phyloP scores from a whole-genome alignment of 2,113 vertebrate genomes.

The rabbit (Oryctolagus cuniculus) region DNA sequence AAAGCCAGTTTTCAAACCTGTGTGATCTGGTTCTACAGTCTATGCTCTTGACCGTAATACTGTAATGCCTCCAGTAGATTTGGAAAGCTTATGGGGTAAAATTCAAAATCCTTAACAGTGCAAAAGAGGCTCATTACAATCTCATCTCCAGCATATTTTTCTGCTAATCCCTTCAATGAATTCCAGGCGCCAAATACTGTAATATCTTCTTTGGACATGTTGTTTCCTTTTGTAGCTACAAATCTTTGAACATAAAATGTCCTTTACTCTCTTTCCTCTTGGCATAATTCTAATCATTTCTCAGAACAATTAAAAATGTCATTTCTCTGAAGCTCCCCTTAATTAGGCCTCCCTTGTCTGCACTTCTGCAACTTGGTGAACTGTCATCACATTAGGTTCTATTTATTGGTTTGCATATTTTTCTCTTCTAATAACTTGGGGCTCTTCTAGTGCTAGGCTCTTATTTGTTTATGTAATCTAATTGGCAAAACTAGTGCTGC shows the following conservation, averaged over 20 bases:
- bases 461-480: not conserved
- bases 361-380: not conserved
- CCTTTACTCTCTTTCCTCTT: slow-evolving; percentile 16
- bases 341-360: not conserved
- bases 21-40: not conserved
- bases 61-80: not conserved
- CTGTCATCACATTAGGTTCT: not conserved
- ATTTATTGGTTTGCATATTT: slow-evolving; percentile 16
- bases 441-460: slow-evolving; percentile 9
- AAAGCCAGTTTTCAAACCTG: not conserved
- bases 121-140: not conserved
- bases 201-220: not conserved
- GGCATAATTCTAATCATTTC: not conserved
- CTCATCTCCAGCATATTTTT: not conserved
- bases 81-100: not conserved
- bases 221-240: not conserved
- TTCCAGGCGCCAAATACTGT: not conserved
- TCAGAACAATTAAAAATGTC: slow-evolving; percentile 43
- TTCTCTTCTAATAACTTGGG: slow-evolving; percentile 36
- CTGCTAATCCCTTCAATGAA: not conserved
- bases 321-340: not conserved
- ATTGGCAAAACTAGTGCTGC: slow-evolving; percentile 14
- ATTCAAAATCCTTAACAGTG: not conserved
- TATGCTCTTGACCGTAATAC: not conserved
- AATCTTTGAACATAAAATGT: not conserved